Evolutionary conservation across 2,888 invertebrate genomes (phyloP), one percentile per base, ranked within the genome.

Genomic region (Coleophora flavipennella): DNA sequence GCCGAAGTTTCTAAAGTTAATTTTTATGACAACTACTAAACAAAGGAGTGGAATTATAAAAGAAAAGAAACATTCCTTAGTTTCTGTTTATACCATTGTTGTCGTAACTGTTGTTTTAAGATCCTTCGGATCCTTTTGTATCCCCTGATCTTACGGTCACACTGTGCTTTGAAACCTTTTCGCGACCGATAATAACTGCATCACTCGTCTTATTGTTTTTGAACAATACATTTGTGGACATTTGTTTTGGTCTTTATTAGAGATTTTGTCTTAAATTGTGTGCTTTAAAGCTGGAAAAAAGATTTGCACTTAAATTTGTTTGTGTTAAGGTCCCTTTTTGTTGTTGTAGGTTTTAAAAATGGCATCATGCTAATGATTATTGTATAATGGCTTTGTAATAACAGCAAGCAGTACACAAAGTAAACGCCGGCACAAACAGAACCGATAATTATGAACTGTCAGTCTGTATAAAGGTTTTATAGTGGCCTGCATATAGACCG

Each of bases 1-100:
- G 71, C 77, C 76, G 72, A 72, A 72, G 57, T 61, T 64, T 67
- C 62, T 70, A 62, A 71, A 75, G 75, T 76, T 71, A 78, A 79
- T 79, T 79, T 80, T 81, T 80, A 83, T 75, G 79, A 77, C 77
- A 67, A 72, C 63, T 56, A 52, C 54, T 62, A 60, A 66, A 79
- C 73, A 78, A 80, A 61, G 53, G 68, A 51, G 48, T 53, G 51
- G 61, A 61, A 69, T 74, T 72, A 69, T 67, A 55, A 60, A 64
- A 72, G 69, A 71, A 74, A 72, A 77, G 68, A 62, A 53, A 63
- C 63, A 68, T 76, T 73, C 72, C 62, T 56, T 57, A 59, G 67
- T 61, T 59, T 57, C 55, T 64, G 50, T 69, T 70, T 60, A 56
- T 61, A 53, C 59, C 57, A 67, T 78, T 66, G 65, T 60, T 49